These are phyloP conservation scores for Celastrina argiolus DNA, from an alignment of 2,888 invertebrate genomes.

Conservation along the genomic window DNA sequence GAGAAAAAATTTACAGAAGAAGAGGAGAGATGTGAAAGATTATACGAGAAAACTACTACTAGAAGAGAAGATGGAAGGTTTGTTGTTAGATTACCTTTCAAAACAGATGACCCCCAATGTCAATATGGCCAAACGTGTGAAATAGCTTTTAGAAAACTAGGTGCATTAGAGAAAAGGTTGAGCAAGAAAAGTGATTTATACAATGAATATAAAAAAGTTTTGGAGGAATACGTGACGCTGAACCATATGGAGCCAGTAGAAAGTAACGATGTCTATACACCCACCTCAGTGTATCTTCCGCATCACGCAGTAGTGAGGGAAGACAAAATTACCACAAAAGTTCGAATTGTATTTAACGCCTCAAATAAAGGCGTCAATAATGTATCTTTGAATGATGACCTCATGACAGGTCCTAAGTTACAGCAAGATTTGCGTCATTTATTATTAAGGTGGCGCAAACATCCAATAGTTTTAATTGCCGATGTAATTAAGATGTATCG, in stretches of 20 bases:
- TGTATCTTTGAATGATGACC: background rate
- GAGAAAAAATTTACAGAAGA: slow-evolving; percentile 21
- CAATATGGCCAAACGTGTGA: slow-evolving; percentile 26
- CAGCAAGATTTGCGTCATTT: slow-evolving; percentile 20
- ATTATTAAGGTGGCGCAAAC: background rate
- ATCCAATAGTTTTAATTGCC: background rate
- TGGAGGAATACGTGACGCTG: slow-evolving; percentile 28
- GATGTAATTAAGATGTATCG: background rate
- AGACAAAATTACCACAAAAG: slow-evolving; percentile 17
- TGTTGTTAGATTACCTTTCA: slow-evolving; percentile 22
- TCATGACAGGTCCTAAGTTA: background rate
- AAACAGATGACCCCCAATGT: slow-evolving; percentile 25
- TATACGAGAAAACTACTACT: slow-evolving; percentile 31
- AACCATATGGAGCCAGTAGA: slow-evolving; percentile 29
- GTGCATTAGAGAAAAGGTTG: slow-evolving; percentile 29
- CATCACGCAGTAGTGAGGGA: slow-evolving; percentile 32
- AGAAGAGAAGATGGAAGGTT: slow-evolving; percentile 29
- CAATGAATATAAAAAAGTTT: slow-evolving; percentile 29
- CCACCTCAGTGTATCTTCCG: slow-evolving; percentile 27
- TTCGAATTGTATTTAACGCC: background rate
- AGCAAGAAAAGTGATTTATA: slow-evolving; percentile 23
- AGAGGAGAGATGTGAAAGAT: slow-evolving; percentile 25
- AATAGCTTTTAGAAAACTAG: slow-evolving; percentile 31
- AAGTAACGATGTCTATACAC: slow-evolving; percentile 17
- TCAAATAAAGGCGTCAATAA: background rate